Evolutionary conservation across 1,140 invertebrate species (phyloP), one percentile per base, ranked within the genome.

Genomic region (Andricus grossulariae): DNA sequence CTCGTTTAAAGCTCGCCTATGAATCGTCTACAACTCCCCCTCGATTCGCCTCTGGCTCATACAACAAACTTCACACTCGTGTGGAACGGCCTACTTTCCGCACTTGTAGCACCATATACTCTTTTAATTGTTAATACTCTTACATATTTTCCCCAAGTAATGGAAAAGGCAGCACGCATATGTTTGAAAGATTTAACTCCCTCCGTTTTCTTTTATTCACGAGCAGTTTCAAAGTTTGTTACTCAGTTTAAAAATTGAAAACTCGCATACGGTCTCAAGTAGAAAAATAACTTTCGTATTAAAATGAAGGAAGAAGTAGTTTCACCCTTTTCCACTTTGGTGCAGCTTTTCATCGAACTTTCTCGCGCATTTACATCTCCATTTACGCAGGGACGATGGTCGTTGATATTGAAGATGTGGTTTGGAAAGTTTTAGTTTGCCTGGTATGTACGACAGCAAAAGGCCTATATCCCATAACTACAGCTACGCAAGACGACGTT

Each of bases 361-460:
- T 8, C 25, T 39, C 51, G 79, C 79, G 79, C 82, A 83, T 80
- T 83, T 83, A 83, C 82, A 83, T 82, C 81, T 72, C 75, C 73
- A 79, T 66, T 66, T 66, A 66, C 60, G 32, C 60, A 66, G 21
- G 73, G 79, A 83, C 78, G 83, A 81, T 85, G 76, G 49, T 19
- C 83, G 77, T 76, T 85, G 82, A 83, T 82, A 79, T 80, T 7
- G 50, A 49, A 81, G 82, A 85, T 81, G 80, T 82, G 81, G 75
- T 80, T 77, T 80, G 80, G 45, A 78, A 85, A 84, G 82, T 75
- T 83, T 76, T 82, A 80, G 72, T 78, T 79, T 57, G 50, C 70
- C 51, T 39, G 25, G 19, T 60, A 77, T 11, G 52, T 7, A 79
- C 50, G 25, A 75, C 39, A 21, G 39, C 39, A 45, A 76, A 50